Evolutionary conservation across 2,113 vertebrate genomes (phyloP).

Genomic region (Mobula hypostoma): DNA sequence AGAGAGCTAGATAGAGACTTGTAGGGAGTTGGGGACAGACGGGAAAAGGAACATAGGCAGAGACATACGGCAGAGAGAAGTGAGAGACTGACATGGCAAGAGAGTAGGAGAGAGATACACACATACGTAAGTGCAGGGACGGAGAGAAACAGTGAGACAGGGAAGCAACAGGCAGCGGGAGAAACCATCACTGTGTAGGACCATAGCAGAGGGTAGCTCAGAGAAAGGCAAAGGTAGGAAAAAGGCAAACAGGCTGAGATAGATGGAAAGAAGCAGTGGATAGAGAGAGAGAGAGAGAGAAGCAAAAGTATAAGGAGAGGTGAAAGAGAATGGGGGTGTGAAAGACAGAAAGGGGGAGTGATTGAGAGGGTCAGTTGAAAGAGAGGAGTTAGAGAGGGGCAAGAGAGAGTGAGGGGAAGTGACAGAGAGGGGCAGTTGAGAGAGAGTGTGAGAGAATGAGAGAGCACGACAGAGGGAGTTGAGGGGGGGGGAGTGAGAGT

Average conservation of each 20-base stretch:
- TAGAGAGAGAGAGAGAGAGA: neutral
- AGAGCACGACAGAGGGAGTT: no score
- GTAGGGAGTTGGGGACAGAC: neutral
- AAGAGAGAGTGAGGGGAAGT: conserved; percentile 47
- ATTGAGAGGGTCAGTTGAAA: neutral
- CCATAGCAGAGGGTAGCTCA: no score
- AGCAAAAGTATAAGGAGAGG: neutral
- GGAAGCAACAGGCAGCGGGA: neutral
- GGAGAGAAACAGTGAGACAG: neutral
- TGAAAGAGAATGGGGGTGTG: neutral
- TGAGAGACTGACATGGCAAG: neutral
- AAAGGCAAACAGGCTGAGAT: no score
- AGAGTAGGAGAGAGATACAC: neutral
- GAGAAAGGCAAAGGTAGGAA: no score
- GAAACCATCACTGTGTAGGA: no score
- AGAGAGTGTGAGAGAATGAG: neutral
- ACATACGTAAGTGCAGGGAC: neutral
- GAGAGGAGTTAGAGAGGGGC: neutral
- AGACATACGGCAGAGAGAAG: neutral
- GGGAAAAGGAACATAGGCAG: neutral
- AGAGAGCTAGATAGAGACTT: neutral
- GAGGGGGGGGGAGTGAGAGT: conserved; percentile 12
- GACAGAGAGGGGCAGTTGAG: conserved; percentile 4
- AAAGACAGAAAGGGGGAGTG: conserved; percentile 39
- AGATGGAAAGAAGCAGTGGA: no score